Conservation (phyloP, 2,797 vertebrate species). For the Anas acuta region DNA sequence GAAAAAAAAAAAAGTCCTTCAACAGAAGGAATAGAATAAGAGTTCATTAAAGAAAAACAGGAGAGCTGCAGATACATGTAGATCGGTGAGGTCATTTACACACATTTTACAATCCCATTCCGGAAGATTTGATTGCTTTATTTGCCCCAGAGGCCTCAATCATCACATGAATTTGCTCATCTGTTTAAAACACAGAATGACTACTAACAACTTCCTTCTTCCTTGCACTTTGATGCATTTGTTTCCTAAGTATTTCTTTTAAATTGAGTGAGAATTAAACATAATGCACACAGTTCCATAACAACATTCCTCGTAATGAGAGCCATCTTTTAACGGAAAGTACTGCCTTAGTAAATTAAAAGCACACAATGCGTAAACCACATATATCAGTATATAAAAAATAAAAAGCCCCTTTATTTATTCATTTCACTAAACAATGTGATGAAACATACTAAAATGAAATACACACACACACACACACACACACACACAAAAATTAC, state of each 20-base stretch:
- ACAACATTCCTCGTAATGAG: constrained; percentile 62
- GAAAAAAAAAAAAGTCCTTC: not conserved
- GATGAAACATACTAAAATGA: constrained; percentile 23
- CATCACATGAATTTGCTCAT: constrained; percentile 29
- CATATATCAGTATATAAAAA: constrained; percentile 13
- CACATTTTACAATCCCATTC: constrained; percentile 21
- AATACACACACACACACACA: not conserved
- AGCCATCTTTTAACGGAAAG: constrained; percentile 64
- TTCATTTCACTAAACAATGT: constrained; percentile 52
- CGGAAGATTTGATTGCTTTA: constrained; percentile 49
- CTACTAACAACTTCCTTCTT: constrained; percentile 62
- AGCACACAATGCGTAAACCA: constrained; percentile 34
- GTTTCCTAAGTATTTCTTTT: constrained; percentile 62
- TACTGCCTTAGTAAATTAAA: constrained; percentile 54
- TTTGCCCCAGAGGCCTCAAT: constrained; percentile 43
- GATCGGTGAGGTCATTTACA: constrained; percentile 39
- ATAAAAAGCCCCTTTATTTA: constrained; percentile 20
- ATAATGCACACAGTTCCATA: constrained; percentile 40
- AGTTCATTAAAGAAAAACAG: constrained; percentile 27
- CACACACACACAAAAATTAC: not conserved
- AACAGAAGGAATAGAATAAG: not conserved
- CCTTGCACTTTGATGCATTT: constrained; percentile 46
- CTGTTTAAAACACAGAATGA: constrained; percentile 23
- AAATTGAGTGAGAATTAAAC: constrained; percentile 70
- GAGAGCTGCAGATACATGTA: constrained; percentile 22